Base-by-base conservation (phyloP, 1,140 invertebrate species). In the Hermetia illucens region DNA sequence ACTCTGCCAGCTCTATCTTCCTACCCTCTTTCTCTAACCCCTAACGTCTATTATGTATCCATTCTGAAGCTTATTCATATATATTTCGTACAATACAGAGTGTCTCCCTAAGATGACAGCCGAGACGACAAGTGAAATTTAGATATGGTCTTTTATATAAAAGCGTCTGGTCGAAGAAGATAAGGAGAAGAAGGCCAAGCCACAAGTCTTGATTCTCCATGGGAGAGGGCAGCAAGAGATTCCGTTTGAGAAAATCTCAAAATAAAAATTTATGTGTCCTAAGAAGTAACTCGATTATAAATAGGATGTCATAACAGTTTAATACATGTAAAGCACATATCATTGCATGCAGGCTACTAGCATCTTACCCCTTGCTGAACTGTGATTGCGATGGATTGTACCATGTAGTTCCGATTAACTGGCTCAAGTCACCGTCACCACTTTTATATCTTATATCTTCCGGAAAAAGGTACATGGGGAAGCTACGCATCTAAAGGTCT, bases 181-280 rank as follows among this genome's bases (percentile, higher is more conserved):
- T 27, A 27, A 27, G 24, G 24, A 27, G 24, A 9, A 27, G 8
- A n/a, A n/a, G n/a, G n/a, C n/a, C n/a, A 9, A 13, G 24, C 24
- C 24, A 27, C 24, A 27, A 27, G 24, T 27, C 24, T 27, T 27
- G 13, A 13, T n/a, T n/a, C n/a, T n/a, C n/a, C n/a, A n/a, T n/a
- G n/a, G n/a, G n/a, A n/a, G n/a, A n/a, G n/a, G n/a, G n/a, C n/a
- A 27, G 24, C 8, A 9, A 27, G 24, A 27, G 8, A 27, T 27
- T 27, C 24, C 8, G 13, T 27, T 27, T 27, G n/a, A 27, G 13
- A 27, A 27, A 27, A 27, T 27, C 8, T 27, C 8, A 27, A 27
- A 27, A 27, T 27, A 27, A 27, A 27, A 27, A 27, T 27, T 27
- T 27, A 27, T 27, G 24, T 27, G 24, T 27, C 8, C 24, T n/a